phyloP scores from a whole-genome alignment of 2,888 invertebrate species.

The Stenurella melanura region DNA sequence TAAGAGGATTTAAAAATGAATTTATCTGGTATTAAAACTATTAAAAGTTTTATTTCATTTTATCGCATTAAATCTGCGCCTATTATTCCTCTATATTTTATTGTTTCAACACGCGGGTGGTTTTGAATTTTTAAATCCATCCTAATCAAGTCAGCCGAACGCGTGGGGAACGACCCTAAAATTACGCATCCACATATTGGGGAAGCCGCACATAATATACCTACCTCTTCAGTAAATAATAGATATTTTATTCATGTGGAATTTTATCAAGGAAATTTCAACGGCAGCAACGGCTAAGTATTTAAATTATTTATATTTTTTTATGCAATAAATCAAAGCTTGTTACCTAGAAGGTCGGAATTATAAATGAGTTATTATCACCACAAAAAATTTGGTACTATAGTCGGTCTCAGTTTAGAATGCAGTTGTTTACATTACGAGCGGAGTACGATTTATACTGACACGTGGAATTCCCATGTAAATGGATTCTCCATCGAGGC shows the following conservation, averaged over 20 bases:
- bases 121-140: background rate
- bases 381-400: too few species aligned
- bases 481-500: too few species aligned
- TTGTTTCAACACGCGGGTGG: background rate
- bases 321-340: background rate
- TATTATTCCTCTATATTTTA: background rate
- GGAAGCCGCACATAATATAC: background rate
- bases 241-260: background rate
- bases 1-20: constrained; percentile 54
- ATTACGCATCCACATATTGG: constrained; percentile 7
- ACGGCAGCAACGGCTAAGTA: background rate
- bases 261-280: background rate
- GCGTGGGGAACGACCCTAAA: background rate
- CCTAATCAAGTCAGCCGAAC: background rate
- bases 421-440: too few species aligned
- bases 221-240: background rate
- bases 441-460: too few species aligned
- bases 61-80: background rate
- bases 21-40: constrained; percentile 52
- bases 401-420: too few species aligned
- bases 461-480: too few species aligned
- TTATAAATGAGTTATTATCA: too few species aligned
- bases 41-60: constrained; percentile 38
- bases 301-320: background rate
- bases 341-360: background rate